phyloP scores from a whole-genome alignment of 2,113 vertebrate genomes.

The Lepus timidus region DNA sequence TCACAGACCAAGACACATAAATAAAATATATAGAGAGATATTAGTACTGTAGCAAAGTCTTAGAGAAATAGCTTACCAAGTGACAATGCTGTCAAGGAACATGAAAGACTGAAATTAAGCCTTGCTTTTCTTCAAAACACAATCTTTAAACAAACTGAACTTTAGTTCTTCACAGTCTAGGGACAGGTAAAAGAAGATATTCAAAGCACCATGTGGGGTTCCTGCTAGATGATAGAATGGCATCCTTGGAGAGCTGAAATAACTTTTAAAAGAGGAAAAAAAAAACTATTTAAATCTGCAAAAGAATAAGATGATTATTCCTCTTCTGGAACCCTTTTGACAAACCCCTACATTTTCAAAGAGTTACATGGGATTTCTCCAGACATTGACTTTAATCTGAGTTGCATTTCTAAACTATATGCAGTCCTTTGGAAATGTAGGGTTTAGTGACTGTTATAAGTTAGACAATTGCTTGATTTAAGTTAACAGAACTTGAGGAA shows the following conservation, averaged over 20 bases:
- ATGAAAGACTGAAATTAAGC: slow-evolving; percentile 77
- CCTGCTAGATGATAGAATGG: not conserved
- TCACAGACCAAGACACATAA: slow-evolving; percentile 77
- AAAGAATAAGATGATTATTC: slow-evolving; percentile 79
- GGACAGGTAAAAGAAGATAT: slow-evolving; percentile 64
- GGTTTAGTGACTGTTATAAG: slow-evolving; percentile 43
- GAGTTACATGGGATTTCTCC: slow-evolving; percentile 78
- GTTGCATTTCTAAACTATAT: slow-evolving; percentile 48
- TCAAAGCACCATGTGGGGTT: not conserved
- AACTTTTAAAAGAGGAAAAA: slow-evolving; percentile 8
- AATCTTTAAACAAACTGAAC: slow-evolving; percentile 9
- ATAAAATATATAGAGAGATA: slow-evolving; percentile 80
- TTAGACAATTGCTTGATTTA: slow-evolving; percentile 80
- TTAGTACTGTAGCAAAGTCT: slow-evolving; percentile 81
- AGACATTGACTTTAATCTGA: slow-evolving; percentile 55
- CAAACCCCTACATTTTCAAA: slow-evolving; percentile 79
- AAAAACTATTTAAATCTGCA: slow-evolving; percentile 61
- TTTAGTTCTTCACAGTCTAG: slow-evolving; percentile 11
- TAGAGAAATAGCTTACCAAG: slow-evolving; percentile 79
- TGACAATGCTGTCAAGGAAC: slow-evolving; percentile 77
- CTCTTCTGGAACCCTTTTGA: slow-evolving; percentile 71
- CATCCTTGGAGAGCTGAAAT: not conserved
- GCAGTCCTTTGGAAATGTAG: slow-evolving; percentile 75
- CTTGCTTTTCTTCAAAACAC: slow-evolving; percentile 76
- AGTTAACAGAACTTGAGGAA: slow-evolving; percentile 73